phyloP scores from a whole-genome alignment of 2,888 invertebrate species.

The Scaptomyza flava region DNA sequence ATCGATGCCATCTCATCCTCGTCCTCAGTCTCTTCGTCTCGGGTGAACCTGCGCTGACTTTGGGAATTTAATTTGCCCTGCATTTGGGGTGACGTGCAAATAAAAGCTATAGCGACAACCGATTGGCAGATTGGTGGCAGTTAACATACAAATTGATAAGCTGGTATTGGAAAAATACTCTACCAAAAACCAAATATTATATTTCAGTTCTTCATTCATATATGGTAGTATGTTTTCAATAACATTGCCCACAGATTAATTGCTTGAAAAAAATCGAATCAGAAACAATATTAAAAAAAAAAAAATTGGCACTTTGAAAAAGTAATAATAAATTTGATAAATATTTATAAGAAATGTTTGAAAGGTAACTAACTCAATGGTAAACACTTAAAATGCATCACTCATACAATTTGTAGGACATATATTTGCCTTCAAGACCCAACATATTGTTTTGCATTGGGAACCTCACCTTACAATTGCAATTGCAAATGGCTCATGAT shows the following conservation, averaged over 20 bases:
- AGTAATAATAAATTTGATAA: too few relatives aligned
- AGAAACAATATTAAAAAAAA: too few relatives aligned
- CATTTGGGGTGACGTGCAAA: slow-evolving; percentile 31
- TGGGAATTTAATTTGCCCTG: slow-evolving; percentile 40
- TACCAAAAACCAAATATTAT: not conserved
- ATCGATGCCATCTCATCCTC: slow-evolving; percentile 63
- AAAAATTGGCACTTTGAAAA: too few relatives aligned
- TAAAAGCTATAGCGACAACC: slow-evolving; percentile 16
- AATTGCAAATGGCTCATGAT: slow-evolving; percentile 75
- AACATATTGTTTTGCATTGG: not conserved
- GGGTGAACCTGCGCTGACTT: slow-evolving; percentile 52
- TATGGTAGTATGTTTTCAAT: too few relatives aligned
- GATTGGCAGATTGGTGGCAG: slow-evolving; percentile 26
- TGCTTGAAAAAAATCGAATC: too few relatives aligned
- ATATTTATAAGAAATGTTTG: too few relatives aligned
- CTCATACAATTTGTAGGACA: slow-evolving; percentile 17
- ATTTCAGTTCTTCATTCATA: too few relatives aligned
- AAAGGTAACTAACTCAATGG: too few relatives aligned
- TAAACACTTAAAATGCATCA: too few relatives aligned
- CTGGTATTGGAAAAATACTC: slow-evolving; percentile 2
- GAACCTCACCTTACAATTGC: slow-evolving; percentile 42
- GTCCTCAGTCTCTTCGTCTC: slow-evolving; percentile 13
- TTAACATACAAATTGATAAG: not conserved
- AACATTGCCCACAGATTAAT: too few relatives aligned
- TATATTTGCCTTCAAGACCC: not conserved